A percentile compares a stretch with the other conserved stretches of the same genome.
These are phyloP conservation scores for Clostera curtula DNA, from an alignment of 2,888 invertebrate species.

Conservation along the genomic window DNA sequence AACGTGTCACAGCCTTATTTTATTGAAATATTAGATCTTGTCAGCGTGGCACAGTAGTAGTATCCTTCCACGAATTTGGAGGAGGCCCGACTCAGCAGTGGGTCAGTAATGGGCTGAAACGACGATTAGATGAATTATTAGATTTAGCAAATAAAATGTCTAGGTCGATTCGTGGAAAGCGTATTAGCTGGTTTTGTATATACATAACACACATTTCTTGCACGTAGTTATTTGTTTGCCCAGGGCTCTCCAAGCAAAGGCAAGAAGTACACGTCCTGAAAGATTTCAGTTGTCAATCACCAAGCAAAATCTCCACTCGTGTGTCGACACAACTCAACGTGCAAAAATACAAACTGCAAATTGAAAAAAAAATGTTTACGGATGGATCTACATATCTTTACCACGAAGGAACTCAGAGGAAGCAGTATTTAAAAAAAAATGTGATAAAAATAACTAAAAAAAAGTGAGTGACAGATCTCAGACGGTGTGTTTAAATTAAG, in stretches of 20 bases:
- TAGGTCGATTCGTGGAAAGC: too few relatives aligned
- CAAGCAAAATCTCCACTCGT: slow-evolving; percentile 42
- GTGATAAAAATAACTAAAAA: slow-evolving; percentile 66
- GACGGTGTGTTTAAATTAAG: slow-evolving; percentile 47
- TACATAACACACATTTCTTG: too few relatives aligned
- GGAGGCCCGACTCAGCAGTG: too few relatives aligned
- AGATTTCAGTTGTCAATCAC: slow-evolving; percentile 48
- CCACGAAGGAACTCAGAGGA: slow-evolving; percentile 41
- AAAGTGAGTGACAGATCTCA: slow-evolving; percentile 73
- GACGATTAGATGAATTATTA: too few relatives aligned
- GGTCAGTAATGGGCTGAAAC: too few relatives aligned
- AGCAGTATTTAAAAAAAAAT: slow-evolving; percentile 63
- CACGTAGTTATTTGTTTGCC: slow-evolving; percentile 12
- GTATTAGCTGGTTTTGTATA: too few relatives aligned
- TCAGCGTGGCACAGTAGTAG: too few relatives aligned
- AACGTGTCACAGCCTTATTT: too few relatives aligned
- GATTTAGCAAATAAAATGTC: too few relatives aligned
- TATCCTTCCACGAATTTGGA: too few relatives aligned
- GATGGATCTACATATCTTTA: slow-evolving; percentile 30
- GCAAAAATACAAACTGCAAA: slow-evolving; percentile 28
- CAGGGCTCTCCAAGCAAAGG: slow-evolving; percentile 59
- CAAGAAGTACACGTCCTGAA: slow-evolving; percentile 56
- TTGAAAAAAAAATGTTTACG: slow-evolving; percentile 14
- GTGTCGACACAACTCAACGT: slow-evolving; percentile 28
- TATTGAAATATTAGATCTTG: too few relatives aligned